Base-by-base conservation (phyloP, 1,140 invertebrate species). In the Drosophila chauvacae region DNA sequence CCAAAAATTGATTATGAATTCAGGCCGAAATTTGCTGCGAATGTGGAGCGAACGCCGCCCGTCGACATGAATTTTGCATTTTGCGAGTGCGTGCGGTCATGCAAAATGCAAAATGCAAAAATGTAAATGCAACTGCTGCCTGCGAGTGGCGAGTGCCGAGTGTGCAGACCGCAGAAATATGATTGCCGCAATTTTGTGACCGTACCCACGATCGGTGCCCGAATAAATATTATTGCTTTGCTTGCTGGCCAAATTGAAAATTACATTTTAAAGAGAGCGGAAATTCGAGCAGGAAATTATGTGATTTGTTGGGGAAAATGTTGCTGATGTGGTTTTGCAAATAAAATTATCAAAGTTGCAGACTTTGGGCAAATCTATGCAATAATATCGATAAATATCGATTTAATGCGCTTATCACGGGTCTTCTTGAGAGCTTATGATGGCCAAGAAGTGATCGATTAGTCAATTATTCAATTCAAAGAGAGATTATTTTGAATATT, bases 71-170 rank as follows among this genome's bases (percentile, higher is more conserved):
- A n/a, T 44, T 63, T 47, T 53, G 23, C 11, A 28, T 35, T 65
- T 51, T 50, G 9, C 50, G 14, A 56, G 65, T 71, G 65, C 70
- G 70, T 73, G 70, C 37, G 70, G 70, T 72, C 69, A 73, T 72
- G 70, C 68, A 42, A 74, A 63, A 74, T 73, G 70, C 47, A 73
- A 73, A 73, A 71, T 74, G 39, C 39, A 72, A 35, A 37, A 48
- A 48, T 48, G 47, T 48, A 48, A 48, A 48, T 48, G 47, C 47
- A 48, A 26, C 14, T n/a, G n/a, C 4, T 48, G n/a, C 50, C 50
- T 48, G 10, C 48, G 20, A 47, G 1, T 42, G 41, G 11, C 6
- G 45, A 48, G 6, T 48, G 48, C 48, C 10, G 23, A 53, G 18
- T 20, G 18, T 20, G 3, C 18, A 10, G 50, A 55, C 51, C 33